Evolutionary conservation across 2,888 invertebrate genomes (phyloP), one percentile per base, ranked within the genome.

Genomic region (Synanthedon andrenaeformis): DNA sequence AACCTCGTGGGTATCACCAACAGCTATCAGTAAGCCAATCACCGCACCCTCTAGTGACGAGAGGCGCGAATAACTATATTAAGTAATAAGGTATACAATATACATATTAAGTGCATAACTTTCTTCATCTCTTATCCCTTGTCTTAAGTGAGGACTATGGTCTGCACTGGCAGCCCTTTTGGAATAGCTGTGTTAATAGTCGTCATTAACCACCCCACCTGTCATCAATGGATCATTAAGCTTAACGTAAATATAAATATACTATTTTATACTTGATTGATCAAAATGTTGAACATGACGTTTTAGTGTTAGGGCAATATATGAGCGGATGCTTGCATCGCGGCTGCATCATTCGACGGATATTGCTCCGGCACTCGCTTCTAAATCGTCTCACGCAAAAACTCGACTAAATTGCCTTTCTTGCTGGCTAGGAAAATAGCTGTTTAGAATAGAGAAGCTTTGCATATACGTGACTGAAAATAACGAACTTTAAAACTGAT

Each of bases 301-400:
- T 45, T n/a, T 14, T 45, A 12, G 11, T 13, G 14, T 45, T 45
- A n/a, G 13, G 4, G 5, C 45, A 12, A 45, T 45, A 45, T 45
- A 35, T 35, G 14, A 45, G 45, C 45, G 12, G 45, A 45, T 45
- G 54, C 23, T 57, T 59, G 53, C 53, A 62, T 54, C 28, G 49
- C 41, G n/a, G 51, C 5, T 17, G 51, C 57, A 55, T 55, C 57
- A 55, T 54, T 52, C 50, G 42, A 48, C 50, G 58, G 54, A 63
- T 59, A 62, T 59, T 64, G 60, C 58, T 53, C 60, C 49, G 23
- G 42, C 49, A 55, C 53, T 55, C 51, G 56, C 51, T 54, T 59
- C 60, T 59, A 62, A 62, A 62, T 62, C 60, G 60, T 55, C 55
- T 60, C 28, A 41, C 42, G 56, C 54, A 59, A 60, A 64, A 56